A percentile compares a stretch with the other conserved stretches of the same genome.
phyloP scores from a whole-genome alignment of 2,888 invertebrate species.

The Troides aeacus region DNA sequence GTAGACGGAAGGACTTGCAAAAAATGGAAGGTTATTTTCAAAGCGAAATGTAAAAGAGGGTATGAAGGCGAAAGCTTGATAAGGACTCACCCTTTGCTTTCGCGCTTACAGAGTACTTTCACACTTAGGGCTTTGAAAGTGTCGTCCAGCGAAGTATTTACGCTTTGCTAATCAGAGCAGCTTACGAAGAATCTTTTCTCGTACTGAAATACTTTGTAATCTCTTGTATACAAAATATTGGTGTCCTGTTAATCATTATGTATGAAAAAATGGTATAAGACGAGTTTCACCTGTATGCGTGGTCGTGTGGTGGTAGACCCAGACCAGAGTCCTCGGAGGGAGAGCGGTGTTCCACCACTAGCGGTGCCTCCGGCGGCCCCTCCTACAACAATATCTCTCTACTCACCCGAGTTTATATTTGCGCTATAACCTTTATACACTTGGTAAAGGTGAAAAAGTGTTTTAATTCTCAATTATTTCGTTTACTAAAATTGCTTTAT shows the following conservation, averaged over 20 bases:
- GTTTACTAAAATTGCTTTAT: not conserved
- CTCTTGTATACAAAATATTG: slow-evolving; percentile 6
- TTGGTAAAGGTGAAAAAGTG: not conserved
- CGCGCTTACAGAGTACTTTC: slow-evolving; percentile 60
- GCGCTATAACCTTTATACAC: not conserved
- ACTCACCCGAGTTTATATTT: slow-evolving; percentile 53
- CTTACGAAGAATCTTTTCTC: slow-evolving; percentile 5
- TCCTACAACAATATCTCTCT: slow-evolving; percentile 81
- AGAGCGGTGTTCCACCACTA: slow-evolving; percentile 87
- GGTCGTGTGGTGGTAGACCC: slow-evolving; percentile 90
- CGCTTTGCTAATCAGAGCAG: slow-evolving; percentile 54
- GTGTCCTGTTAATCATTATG: not conserved
- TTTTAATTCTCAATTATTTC: not conserved
- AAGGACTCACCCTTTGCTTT: slow-evolving; percentile 65
- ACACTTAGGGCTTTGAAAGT: slow-evolving; percentile 56
- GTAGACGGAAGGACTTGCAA: slow-evolving; percentile 50
- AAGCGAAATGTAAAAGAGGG: slow-evolving; percentile 64
- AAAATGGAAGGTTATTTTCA: slow-evolving; percentile 59
- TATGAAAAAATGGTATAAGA: not conserved
- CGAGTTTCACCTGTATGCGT: slow-evolving; percentile 81
- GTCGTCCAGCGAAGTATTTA: slow-evolving; percentile 47
- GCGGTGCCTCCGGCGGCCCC: slow-evolving; percentile 78
- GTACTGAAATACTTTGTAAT: slow-evolving; percentile 9
- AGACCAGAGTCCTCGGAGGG: slow-evolving; percentile 97
- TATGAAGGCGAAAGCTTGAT: slow-evolving; percentile 62